Evolutionary conservation across 2,888 invertebrate genomes (phyloP).

Genomic region (Cosmia trapezina): DNA sequence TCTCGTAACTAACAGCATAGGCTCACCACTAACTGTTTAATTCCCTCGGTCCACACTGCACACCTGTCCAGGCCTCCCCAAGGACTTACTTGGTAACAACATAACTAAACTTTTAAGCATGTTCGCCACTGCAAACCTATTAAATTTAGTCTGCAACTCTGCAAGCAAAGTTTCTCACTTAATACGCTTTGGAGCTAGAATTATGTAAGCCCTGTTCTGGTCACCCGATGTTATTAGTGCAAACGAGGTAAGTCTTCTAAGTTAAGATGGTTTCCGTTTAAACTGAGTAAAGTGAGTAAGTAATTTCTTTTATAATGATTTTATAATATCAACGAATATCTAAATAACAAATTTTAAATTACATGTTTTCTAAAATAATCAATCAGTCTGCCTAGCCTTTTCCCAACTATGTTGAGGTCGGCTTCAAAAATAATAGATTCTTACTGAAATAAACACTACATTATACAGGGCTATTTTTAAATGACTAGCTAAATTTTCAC

Average conservation of each 20-base stretch:
- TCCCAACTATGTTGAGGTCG: too few species aligned
- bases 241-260: neutral
- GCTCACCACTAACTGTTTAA: neutral
- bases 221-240: neutral
- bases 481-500: too few species aligned
- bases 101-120: neutral
- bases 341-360: too few species aligned
- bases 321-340: neutral
- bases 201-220: neutral
- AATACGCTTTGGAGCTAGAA: constrained; percentile 17
- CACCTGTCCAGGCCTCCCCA: neutral
- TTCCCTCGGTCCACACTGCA: neutral
- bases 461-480: too few species aligned
- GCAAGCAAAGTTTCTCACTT: constrained; percentile 21
- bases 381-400: too few species aligned
- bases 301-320: neutral
- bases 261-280: neutral
- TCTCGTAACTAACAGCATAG: neutral
- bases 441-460: too few species aligned
- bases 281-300: neutral
- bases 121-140: constrained; percentile 15
- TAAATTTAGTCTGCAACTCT: constrained; percentile 27
- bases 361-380: too few species aligned
- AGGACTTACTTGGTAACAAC: neutral
- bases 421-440: too few species aligned